Evolutionary conservation across 2,888 invertebrate genomes (phyloP), one percentile per base, ranked within the genome.

Genomic region (Rotaria macrura): DNA sequence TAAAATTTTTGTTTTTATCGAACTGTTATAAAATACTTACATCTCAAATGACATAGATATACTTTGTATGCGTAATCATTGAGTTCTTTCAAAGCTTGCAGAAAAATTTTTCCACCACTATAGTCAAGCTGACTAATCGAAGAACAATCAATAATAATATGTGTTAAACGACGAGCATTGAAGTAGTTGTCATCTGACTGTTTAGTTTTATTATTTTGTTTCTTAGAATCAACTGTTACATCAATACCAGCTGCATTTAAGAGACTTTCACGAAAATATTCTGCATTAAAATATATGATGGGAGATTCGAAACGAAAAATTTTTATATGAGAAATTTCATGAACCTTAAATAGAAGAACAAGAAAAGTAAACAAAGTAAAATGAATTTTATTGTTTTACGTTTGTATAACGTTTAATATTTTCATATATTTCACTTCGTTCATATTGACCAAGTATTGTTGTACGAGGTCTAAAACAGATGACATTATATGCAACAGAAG

Each of bases 401-500:
- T 74, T 40, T 23, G 23, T 25, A 40, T 25, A 74, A 74, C 74
- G 74, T 38, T 43, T 74, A 2, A 43, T 43, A 40, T 23, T 74
- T 74, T 74, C 43, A 7, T 74, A 40, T 43, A 43, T 23, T 40
- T 40, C 43, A 40, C 74, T 74, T 23, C 74, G 74, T 25, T 74
- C 43, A n/a, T 40, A 74, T 74, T 74, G 74, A 38, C 74, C 74
- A 25, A 74, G 74, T 25, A 74, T 74, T 25, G 74, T 74, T 74
- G 74, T 74, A 38, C 74, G 74, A 20, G 74, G 74, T 43, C 74
- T 74, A 43, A 40, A 40, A 38, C 6, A 29, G 29, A 65, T 10
- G 29, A 20, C 38, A 17, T 72, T 17, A 29, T 29, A n/a, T n/a
- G n/a, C n/a, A 72, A 20, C 1, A 29, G 29, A 14, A 65, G 17